Evolutionary conservation across 2,797 vertebrate species (phyloP), one percentile per base, ranked within the genome.

Genomic region (Phylloscopus collybita): DNA sequence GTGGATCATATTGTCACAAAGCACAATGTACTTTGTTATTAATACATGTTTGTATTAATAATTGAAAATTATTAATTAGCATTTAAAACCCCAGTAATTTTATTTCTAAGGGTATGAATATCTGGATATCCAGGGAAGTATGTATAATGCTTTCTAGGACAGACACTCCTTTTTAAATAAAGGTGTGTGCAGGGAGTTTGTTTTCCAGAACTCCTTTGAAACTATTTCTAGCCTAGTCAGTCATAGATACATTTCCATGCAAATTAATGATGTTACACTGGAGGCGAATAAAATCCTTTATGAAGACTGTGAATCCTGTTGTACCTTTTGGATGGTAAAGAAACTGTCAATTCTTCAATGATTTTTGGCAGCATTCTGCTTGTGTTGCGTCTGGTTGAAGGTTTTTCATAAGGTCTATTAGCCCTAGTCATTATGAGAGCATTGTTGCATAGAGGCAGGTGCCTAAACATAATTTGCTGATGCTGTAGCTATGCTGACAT

Each of bases 351-450:
- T 57, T 85, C 21, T 45, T 80, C 67, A 42, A 5, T 50, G 15
- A 79, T 30, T 93, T 93, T 88, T 92, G 86, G 32, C 47, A 88
- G n/a, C 44, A 34, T 80, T 75, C 42, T 85, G 29, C 80, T 88
- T 91, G 32, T 85, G 44, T 60, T 86, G 56, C 30, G 17, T 61
- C 18, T 72, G 45, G 27, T 44, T 93, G 72, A 67, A 88, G 32
- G 23, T 64, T 86, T 94, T 60, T 79, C 2, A 0, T 71, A 75
- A 57, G 17, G 45, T 82, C 40, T 71, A 4, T 60, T 88, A 84
- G 38, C 14, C 21, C 34, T 56, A 54, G 32, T 75, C 34, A 34
- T 92, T 73, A 40, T 45, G 26, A 30, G 22, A 50, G 60, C n/a
- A 32, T 26, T 42, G 21, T 74, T 79, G 30, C 49, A 29, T 70